Conservation (phyloP, 2,888 invertebrate genomes). For the Oasisia sp. region DNA sequence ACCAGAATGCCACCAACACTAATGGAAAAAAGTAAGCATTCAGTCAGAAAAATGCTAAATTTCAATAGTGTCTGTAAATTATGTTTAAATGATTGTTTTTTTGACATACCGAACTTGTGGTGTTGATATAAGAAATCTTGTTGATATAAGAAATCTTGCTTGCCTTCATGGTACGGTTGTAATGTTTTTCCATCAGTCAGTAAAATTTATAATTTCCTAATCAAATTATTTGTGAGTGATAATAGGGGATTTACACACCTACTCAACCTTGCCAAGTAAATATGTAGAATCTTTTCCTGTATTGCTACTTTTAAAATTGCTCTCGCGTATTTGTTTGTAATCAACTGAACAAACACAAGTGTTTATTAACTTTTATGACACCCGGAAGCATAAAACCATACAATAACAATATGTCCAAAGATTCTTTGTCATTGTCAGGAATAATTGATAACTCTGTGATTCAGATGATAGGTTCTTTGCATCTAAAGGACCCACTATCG, state of each 20-base stretch:
- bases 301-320: background rate
- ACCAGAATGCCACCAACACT: background rate
- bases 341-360: background rate
- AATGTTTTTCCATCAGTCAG: background rate
- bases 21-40: background rate
- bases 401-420: background rate
- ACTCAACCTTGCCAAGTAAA: background rate
- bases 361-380: background rate
- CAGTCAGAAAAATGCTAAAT: background rate
- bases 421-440: background rate
- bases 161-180: background rate
- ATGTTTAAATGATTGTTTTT: background rate
- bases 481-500: background rate
- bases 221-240: background rate
- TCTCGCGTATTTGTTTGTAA: background rate
- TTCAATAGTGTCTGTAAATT: background rate
- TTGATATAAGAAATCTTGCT: background rate
- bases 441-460: background rate
- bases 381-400: background rate
- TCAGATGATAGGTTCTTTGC: background rate
- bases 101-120: background rate
- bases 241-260: background rate
- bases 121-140: background rate
- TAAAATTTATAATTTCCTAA: background rate
- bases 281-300: background rate